Percentiles rank a stretch among this genome's conserved stretches.
Conservation (phyloP, 2,888 invertebrate species). For the Oligia latruncula region DNA sequence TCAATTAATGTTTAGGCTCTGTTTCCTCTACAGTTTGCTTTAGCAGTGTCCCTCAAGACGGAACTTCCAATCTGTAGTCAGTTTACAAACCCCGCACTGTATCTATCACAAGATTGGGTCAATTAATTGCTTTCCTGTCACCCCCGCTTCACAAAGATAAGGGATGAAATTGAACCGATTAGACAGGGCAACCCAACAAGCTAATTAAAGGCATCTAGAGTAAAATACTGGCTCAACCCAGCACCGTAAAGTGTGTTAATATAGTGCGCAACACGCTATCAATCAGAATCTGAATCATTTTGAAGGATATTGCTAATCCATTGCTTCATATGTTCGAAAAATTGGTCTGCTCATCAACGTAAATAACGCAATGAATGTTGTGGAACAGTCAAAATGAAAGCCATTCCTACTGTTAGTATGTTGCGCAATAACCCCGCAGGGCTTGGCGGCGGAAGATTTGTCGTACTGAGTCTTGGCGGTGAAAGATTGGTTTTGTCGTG, state of each 20-base stretch:
- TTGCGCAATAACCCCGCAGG: too few relatives aligned
- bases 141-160: constrained; percentile 38
- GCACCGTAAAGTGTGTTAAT: not conserved
- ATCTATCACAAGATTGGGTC: constrained; percentile 49
- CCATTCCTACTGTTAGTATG: not conserved
- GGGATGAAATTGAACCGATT: constrained; percentile 33
- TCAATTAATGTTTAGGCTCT: not conserved
- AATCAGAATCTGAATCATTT: not conserved
- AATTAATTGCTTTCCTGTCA: constrained; percentile 57
- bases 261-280: not conserved
- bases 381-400: not conserved
- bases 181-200: constrained; percentile 31
- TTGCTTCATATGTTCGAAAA: not conserved
- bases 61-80: constrained; percentile 25
- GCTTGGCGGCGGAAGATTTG: too few relatives aligned
- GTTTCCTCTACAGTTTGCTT: constrained; percentile 1
- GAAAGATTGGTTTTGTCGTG: too few relatives aligned
- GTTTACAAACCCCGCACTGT: constrained; percentile 28
- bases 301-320: not conserved
- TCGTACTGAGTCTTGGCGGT: too few relatives aligned
- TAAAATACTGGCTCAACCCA: not conserved
- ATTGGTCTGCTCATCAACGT: not conserved
- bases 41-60: not conserved
- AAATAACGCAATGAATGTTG: not conserved
- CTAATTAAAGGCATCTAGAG: constrained; percentile 28